Evolutionary conservation across 1,140 invertebrate genomes (phyloP).

Genomic region (Eubasilissa regina): DNA sequence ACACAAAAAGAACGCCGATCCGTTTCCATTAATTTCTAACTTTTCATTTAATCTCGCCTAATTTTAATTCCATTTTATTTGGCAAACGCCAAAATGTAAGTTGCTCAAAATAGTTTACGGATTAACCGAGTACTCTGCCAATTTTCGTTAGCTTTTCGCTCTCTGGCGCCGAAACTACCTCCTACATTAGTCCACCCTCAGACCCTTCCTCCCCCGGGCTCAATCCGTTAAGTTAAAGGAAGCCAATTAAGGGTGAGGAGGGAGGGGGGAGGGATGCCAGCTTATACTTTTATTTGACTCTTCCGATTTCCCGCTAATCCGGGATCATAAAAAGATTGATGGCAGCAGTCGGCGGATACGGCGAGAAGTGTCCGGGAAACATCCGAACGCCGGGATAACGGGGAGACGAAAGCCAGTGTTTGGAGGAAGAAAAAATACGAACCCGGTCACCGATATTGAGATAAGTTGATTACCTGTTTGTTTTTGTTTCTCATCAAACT

Average conservation of each 20-base stretch:
- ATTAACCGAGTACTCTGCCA: neutral
- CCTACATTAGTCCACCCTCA: conserved; percentile 1
- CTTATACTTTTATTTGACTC: conserved; percentile 36
- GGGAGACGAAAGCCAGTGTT: too few relatives aligned
- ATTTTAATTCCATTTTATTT: too few relatives aligned
- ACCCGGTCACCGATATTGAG: too few relatives aligned
- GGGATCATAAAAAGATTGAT: conserved; percentile 37
- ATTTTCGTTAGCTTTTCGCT: neutral
- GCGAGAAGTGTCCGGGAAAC: conserved; percentile 10
- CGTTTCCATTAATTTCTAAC: too few relatives aligned
- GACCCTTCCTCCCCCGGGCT: neutral
- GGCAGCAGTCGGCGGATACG: neutral
- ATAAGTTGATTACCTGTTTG: too few relatives aligned
- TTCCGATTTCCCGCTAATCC: conserved; percentile 33
- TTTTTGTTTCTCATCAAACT: too few relatives aligned
- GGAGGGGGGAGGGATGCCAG: too few relatives aligned
- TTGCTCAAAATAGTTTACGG: neutral
- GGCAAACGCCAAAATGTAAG: too few relatives aligned
- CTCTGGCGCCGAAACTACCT: conserved; percentile 2
- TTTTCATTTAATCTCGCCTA: too few relatives aligned
- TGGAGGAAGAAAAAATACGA: too few relatives aligned
- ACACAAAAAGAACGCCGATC: too few relatives aligned
- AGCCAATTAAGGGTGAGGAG: conserved; percentile 41
- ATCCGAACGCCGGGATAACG: neutral
- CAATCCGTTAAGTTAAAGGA: conserved; percentile 34